Evolutionary conservation across 2,113 vertebrate genomes (phyloP).

Genomic region (Sturnira hondurensis): DNA sequence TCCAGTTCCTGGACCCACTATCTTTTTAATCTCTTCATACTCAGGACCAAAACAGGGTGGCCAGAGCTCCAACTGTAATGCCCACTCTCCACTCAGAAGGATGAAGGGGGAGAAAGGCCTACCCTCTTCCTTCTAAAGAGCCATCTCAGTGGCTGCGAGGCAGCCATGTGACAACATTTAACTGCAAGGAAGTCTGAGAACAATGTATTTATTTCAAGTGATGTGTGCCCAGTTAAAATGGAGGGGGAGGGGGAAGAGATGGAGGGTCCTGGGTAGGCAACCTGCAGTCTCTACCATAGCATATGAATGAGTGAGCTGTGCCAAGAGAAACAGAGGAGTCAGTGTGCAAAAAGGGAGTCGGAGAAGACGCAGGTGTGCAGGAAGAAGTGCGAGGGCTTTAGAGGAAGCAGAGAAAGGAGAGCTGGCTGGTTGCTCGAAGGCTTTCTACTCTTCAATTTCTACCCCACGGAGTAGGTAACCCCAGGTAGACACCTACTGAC

Average conservation of each 20-base stretch:
- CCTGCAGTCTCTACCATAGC: neutral
- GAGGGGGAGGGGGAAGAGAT: neutral
- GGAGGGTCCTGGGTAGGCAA: neutral
- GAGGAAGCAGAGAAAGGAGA: neutral
- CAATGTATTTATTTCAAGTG: neutral
- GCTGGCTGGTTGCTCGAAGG: neutral
- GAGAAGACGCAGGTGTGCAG: neutral
- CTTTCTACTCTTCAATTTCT: neutral
- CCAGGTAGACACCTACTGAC: neutral
- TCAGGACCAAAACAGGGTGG: neutral
- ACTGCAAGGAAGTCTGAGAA: neutral
- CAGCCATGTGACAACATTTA: neutral
- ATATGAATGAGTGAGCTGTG: neutral
- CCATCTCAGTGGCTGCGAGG: neutral
- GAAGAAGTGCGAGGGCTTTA: neutral
- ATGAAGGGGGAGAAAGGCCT: neutral
- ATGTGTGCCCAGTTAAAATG: neutral
- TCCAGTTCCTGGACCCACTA: neutral
- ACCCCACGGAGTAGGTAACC: neutral
- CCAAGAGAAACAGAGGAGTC: neutral
- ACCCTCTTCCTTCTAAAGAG: neutral
- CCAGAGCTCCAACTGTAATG: neutral
- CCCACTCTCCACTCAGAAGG: neutral
- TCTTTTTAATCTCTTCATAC: neutral
- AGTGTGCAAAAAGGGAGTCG: neutral